Percentiles rank a stretch among this genome's conserved stretches.
Conservation (phyloP, 92 coral and sea anemone genomes). For the Zoanthus sociatus region DNA sequence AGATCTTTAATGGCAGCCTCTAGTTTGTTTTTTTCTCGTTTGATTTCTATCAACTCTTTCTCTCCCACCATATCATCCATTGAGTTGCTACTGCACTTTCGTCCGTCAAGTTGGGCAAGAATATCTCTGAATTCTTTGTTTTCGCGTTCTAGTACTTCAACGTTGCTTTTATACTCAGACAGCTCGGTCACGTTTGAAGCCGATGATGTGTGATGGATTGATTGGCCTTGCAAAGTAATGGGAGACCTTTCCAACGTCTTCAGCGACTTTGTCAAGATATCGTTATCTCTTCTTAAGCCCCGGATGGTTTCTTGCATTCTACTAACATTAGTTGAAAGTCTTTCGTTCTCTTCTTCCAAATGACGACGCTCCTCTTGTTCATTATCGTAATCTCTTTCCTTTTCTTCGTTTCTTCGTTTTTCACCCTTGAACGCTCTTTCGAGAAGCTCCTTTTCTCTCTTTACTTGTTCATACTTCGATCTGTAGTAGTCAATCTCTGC, state of each 20-base stretch:
- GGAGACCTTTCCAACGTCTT: constrained; percentile 40
- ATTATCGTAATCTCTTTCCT: constrained; percentile 70
- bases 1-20: constrained; percentile 72
- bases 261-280: constrained; percentile 57
- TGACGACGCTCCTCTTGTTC: constrained; percentile 73
- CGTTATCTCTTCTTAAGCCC: constrained; percentile 75
- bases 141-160: constrained; percentile 78
- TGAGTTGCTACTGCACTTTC: constrained; percentile 64
- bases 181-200: constrained; percentile 41
- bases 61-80: constrained; percentile 76
- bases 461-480: constrained; percentile 80
- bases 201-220: neutral
- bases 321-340: constrained; percentile 60
- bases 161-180: constrained; percentile 67
- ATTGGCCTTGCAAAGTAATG: constrained; percentile 7
- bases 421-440: constrained; percentile 77
- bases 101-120: constrained; percentile 74
- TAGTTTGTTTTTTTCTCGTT: constrained; percentile 66
- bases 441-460: constrained; percentile 78
- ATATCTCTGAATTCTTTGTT: constrained; percentile 82
- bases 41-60: constrained; percentile 73
- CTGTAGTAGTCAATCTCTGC: constrained; percentile 82
- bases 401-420: constrained; percentile 79
- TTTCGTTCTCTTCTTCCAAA: constrained; percentile 74
- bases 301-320: constrained; percentile 86